Conservation (phyloP, 2,113 vertebrate genomes). For the Dromiciops gliroides region DNA sequence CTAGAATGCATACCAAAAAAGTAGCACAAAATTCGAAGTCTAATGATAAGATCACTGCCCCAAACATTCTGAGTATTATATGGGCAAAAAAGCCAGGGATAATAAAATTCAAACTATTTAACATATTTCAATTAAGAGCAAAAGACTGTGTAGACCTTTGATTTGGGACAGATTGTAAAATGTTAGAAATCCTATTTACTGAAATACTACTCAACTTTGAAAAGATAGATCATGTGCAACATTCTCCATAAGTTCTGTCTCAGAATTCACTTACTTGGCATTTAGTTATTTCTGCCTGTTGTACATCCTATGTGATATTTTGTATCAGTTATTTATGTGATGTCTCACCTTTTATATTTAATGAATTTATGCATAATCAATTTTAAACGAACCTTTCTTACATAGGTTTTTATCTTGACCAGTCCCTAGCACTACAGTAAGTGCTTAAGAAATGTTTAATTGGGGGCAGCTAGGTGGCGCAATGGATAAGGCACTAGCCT, state of each 20-base stretch:
- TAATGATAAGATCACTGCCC: background rate
- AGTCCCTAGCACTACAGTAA: background rate
- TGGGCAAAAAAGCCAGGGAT: background rate
- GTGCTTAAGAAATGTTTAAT: background rate
- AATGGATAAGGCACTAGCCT: no score
- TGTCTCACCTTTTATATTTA: background rate
- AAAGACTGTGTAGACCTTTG: background rate
- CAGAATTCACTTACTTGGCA: background rate
- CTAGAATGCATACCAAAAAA: background rate
- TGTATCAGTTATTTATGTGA: background rate
- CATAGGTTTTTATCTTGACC: background rate
- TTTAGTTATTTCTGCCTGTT: background rate
- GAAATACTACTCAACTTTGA: background rate
- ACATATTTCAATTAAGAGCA: background rate
- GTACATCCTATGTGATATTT: background rate
- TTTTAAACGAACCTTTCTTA: background rate
- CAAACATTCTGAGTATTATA: background rate
- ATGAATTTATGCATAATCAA: background rate
- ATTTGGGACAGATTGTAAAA: background rate
- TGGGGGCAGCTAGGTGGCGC: no score
- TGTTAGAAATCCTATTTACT: background rate
- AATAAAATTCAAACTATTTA: background rate
- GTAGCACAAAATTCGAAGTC: background rate
- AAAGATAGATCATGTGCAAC: background rate
- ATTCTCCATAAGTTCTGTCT: background rate